Evolutionary conservation across 2,113 vertebrate genomes (phyloP), one percentile per base, ranked within the genome.

Genomic region (Hippocampus zosterae): DNA sequence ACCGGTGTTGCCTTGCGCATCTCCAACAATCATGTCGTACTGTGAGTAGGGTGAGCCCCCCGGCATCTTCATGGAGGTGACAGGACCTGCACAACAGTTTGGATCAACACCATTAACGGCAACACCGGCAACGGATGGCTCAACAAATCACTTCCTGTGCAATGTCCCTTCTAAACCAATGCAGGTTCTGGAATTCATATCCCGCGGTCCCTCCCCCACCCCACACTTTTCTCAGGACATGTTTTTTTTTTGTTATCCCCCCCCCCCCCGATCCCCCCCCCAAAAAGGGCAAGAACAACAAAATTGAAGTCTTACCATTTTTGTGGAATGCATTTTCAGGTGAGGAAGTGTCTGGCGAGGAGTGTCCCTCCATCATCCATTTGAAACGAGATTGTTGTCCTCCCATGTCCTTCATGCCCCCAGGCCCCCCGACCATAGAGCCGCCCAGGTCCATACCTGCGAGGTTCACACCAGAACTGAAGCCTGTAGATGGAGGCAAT

Each of bases 341-440:
- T 75, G 95, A 93, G 80, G 94, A 91, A 74, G 96, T 92, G 81
- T 96, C 94, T 69, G 95, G 94, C 15, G 96, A 94, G 1, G 90
- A 91, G 73, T 97, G 94, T 53, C 94, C 96, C 88, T 99, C 97
- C 95, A 99, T 99, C 96, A 99, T 98, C 91, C 94, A 95, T 82
- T 98, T 99, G 87, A 99, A 98, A 75, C 97, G 96, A 57, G 97
- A 99, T 91, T 99, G 92, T 90, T 91, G 95, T 23, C 77, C 91
- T 66, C 94, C 95, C 57, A 93, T 67, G 75, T 99, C 96, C 82
- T 98, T 97, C 76, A 94, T 84, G 33, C 84, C 71, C 15, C 86
- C 85, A 57, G 85, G 80, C 0, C 85, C 93, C 76, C 95, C 93
- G 53, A 95, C 91, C 85, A 95, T 94, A 72, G 95, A 92, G 76